Conservation (phyloP, 2,797 vertebrate species). For the Euthynnus affinis region DNA sequence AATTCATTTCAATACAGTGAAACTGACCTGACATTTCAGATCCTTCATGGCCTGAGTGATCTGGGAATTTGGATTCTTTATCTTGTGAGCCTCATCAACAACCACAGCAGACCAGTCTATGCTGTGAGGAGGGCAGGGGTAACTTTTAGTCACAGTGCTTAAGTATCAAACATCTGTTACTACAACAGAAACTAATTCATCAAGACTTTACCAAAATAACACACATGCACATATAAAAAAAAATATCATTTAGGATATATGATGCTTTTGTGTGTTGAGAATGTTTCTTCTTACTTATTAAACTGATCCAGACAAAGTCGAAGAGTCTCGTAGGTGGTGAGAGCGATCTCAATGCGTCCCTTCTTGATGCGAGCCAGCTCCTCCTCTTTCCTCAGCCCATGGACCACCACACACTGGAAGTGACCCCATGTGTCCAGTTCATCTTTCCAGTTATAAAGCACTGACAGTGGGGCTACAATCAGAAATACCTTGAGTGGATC, state of each 20-base stretch:
- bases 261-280: background rate
- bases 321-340: slow-evolving; percentile 95
- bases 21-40: slow-evolving; percentile 88
- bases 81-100: slow-evolving; percentile 96
- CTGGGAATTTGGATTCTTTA: slow-evolving; percentile 95
- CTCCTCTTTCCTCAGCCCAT: slow-evolving; percentile 92
- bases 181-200: background rate
- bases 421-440: slow-evolving; percentile 97
- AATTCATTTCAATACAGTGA: background rate
- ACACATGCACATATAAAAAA: background rate
- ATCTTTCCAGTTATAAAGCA: slow-evolving; percentile 98
- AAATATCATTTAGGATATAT: too few species aligned
- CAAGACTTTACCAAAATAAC: background rate
- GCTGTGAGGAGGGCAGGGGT: slow-evolving; percentile 74
- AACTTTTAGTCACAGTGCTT: background rate
- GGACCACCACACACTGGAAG: slow-evolving; percentile 91
- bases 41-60: slow-evolving; percentile 95
- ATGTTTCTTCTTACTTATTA: slow-evolving; percentile 88
- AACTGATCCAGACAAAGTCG: slow-evolving; percentile 92
- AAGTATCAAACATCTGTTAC: background rate
- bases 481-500: slow-evolving; percentile 89
- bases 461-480: slow-evolving; percentile 95
- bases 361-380: slow-evolving; percentile 90
- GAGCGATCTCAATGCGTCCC: slow-evolving; percentile 91
- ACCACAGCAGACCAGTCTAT: slow-evolving; percentile 94